A percentile compares a stretch with the other conserved stretches of the same genome.
These are phyloP conservation scores for Emesis russula DNA, from an alignment of 2,888 invertebrate species.

Conservation along the genomic window DNA sequence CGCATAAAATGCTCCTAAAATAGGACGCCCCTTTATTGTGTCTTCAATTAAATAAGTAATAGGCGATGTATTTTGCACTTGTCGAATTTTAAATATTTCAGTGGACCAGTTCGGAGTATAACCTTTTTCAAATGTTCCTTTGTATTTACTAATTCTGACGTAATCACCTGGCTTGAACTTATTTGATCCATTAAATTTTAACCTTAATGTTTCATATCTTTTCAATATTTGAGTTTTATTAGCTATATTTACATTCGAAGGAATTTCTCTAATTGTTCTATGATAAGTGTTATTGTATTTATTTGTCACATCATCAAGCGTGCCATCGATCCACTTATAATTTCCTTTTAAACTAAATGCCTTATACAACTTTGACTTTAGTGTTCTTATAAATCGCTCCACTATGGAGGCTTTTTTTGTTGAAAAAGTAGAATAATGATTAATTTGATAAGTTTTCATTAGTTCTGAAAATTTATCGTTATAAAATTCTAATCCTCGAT, in stretches of 20 bases:
- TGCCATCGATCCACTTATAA: slow-evolving; percentile 57
- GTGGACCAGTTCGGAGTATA: slow-evolving; percentile 39
- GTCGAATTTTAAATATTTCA: background rate
- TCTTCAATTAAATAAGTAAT: slow-evolving; percentile 24
- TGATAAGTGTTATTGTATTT: slow-evolving; percentile 56
- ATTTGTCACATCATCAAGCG: slow-evolving; percentile 52
- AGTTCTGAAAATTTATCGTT: slow-evolving; percentile 50
- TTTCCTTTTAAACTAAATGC: slow-evolving; percentile 44
- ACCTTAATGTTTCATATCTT: slow-evolving; percentile 49
- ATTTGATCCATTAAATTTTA: slow-evolving; percentile 34
- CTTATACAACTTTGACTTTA: slow-evolving; percentile 58
- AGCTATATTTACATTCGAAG: slow-evolving; percentile 14
- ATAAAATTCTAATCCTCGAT: slow-evolving; percentile 76
- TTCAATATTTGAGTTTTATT: slow-evolving; percentile 37
- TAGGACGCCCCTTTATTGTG: background rate
- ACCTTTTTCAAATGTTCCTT: slow-evolving; percentile 36
- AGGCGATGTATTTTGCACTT: background rate
- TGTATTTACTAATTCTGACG: slow-evolving; percentile 38
- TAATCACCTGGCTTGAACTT: slow-evolving; percentile 37
- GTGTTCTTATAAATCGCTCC: slow-evolving; percentile 70
- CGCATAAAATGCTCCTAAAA: slow-evolving; percentile 68
- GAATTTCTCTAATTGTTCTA: slow-evolving; percentile 33
- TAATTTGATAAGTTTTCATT: slow-evolving; percentile 30
- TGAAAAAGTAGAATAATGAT: slow-evolving; percentile 65
- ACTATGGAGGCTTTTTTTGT: slow-evolving; percentile 63